Percentiles rank a stretch among this genome's conserved stretches.
Conservation (phyloP, 2,888 invertebrate species). For the Cordilura impudica region DNA sequence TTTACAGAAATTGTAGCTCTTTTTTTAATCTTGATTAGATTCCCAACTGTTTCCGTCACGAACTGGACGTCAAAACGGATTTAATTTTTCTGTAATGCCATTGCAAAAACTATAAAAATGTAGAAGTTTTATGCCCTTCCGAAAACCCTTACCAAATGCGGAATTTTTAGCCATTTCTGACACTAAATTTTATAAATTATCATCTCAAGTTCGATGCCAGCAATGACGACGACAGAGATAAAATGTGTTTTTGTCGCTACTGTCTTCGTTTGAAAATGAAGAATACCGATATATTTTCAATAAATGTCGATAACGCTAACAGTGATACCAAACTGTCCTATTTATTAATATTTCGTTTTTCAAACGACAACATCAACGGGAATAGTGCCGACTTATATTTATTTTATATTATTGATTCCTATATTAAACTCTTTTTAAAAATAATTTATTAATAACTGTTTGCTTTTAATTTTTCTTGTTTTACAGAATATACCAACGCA, state of each 20-base stretch:
- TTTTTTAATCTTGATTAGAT: no score
- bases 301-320: no score
- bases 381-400: no score
- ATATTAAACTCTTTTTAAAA: no score
- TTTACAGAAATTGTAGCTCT: no score
- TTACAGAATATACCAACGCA: no score
- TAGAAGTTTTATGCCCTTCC: not conserved
- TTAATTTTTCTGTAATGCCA: not conserved
- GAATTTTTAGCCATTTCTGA: conserved; percentile 11
- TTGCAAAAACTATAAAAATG: not conserved
- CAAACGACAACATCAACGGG: no score
- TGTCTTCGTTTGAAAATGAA: conserved; percentile 13
- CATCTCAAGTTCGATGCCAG: not conserved
- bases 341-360: no score
- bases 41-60: conserved; percentile 2
- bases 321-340: no score
- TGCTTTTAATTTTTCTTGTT: no score
- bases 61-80: not conserved
- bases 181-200: not conserved
- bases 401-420: no score
- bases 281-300: conserved; percentile 10
- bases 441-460: no score
- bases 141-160: not conserved
- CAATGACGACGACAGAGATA: not conserved
- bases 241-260: not conserved